A percentile compares a stretch with the other conserved stretches of the same genome.
Conservation (phyloP, 2,797 vertebrate species). For the Remorina albescens region DNA sequence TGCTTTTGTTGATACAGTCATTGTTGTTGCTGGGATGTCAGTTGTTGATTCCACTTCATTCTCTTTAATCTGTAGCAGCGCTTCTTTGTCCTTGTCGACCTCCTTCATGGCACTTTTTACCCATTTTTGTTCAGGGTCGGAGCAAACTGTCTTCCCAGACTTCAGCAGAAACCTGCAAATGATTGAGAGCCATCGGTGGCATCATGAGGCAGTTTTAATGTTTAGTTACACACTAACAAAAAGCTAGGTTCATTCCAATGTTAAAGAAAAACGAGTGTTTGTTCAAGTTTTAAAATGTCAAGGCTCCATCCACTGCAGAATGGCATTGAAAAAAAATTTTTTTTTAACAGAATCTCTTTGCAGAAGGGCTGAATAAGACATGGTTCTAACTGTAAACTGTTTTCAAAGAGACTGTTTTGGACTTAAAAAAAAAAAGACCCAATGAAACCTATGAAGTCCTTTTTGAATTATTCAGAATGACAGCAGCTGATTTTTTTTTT, state of each 20-base stretch:
- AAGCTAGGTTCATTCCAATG: background rate
- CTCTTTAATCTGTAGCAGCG: fast-evolving
- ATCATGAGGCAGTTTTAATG: background rate
- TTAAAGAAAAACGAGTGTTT: background rate
- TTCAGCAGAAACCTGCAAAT: constrained; percentile 60
- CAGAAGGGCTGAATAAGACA: background rate
- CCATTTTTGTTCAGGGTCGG: constrained; percentile 23
- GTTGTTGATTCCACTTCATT: background rate
- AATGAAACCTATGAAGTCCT: background rate
- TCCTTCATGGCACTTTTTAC: background rate
- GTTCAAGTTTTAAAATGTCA: background rate
- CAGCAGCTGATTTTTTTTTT: too few species aligned
- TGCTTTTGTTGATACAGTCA: background rate
- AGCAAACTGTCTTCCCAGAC: background rate
- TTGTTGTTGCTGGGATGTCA: background rate
- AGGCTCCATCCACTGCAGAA: background rate
- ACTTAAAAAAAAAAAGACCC: too few species aligned
- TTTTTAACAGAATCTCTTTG: background rate
- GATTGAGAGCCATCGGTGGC: constrained; percentile 14
- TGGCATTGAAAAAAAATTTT: background rate
- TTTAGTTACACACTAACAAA: too few species aligned
- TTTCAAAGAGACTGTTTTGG: background rate
- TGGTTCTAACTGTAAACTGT: background rate
- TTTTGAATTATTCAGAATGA: too few species aligned
- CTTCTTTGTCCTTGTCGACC: constrained; percentile 26